These are phyloP conservation scores for Canis aureus DNA, from an alignment of 2,113 vertebrate genomes.

Conservation along the genomic window DNA sequence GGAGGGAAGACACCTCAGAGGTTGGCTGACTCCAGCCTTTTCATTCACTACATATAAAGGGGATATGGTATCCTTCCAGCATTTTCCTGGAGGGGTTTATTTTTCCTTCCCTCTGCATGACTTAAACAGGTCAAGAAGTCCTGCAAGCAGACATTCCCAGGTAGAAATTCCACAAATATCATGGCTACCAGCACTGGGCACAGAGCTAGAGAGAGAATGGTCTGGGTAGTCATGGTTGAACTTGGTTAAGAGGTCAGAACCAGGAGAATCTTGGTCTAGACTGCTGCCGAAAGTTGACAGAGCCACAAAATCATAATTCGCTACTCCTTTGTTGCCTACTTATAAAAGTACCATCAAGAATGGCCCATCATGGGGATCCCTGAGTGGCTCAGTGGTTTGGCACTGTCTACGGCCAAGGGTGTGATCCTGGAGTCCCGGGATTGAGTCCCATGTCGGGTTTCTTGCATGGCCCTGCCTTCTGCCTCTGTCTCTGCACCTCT, in stretches of 20 bases:
- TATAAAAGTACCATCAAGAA: constrained; percentile 45
- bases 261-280: neutral
- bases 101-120: neutral
- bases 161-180: neutral
- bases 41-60: neutral
- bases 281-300: neutral
- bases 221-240: neutral
- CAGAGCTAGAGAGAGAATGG: neutral
- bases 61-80: neutral
- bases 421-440: no score
- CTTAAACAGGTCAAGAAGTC: constrained; percentile 22
- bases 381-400: no score
- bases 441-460: no score
- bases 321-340: neutral
- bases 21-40: neutral
- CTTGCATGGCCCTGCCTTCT: no score
- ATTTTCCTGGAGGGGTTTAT: neutral
- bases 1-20: neutral
- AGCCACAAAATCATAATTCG: constrained; percentile 42
- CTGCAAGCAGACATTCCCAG: neutral
- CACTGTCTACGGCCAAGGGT: no score
- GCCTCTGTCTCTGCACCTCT: no score
- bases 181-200: neutral
- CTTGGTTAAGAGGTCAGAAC: neutral
- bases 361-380: neutral